phyloP scores from a whole-genome alignment of 2,797 vertebrate species.

The Lophotriccus pileatus region DNA sequence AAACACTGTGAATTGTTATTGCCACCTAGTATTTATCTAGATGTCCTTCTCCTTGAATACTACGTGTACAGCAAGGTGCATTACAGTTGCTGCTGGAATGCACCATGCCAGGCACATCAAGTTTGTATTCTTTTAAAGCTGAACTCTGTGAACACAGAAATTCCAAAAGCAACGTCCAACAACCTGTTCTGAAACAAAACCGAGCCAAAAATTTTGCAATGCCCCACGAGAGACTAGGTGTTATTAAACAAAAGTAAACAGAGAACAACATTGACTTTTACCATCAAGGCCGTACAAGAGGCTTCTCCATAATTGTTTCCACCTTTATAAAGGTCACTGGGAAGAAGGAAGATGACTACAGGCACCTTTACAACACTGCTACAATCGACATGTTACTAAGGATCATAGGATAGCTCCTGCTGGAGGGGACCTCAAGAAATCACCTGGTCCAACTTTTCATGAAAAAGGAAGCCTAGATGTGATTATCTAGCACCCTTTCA shows the following conservation, averaged over 20 bases:
- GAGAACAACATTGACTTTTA: neutral
- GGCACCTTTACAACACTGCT: neutral
- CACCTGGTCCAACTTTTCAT: neutral
- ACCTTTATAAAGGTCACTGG: neutral
- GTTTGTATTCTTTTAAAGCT: neutral
- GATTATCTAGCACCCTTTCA: neutral
- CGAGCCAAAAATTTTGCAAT: neutral
- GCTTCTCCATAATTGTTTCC: neutral
- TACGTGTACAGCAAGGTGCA: neutral
- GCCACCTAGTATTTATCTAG: neutral
- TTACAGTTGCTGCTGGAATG: neutral
- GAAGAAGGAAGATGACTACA: neutral
- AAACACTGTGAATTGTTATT: neutral
- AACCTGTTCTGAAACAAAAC: neutral
- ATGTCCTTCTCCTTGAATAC: neutral
- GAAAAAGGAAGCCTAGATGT: neutral
- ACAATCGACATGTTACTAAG: rapidly evolving
- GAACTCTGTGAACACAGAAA: neutral
- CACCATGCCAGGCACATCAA: neutral
- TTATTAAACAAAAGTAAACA: neutral
- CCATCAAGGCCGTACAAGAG: neutral
- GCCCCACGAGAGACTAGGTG: neutral
- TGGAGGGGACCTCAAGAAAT: neutral
- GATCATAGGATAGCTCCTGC: rapidly evolving
- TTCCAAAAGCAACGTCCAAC: neutral